Base-by-base conservation (phyloP, 2,888 invertebrate species). In the Agonum fuliginosum region DNA sequence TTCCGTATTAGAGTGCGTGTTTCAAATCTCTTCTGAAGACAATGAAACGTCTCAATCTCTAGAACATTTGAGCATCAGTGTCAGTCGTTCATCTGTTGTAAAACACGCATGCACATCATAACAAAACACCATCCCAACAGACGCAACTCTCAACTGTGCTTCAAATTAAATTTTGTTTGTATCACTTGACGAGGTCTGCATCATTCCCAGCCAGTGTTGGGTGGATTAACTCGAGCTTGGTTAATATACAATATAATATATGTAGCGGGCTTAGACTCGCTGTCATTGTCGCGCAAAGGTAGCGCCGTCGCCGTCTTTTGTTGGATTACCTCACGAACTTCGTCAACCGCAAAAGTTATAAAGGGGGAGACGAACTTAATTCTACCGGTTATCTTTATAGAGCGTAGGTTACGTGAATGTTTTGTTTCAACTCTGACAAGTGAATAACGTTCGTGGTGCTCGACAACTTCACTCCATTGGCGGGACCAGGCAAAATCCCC, bases 381-480 rank as follows among this genome's bases (percentile, higher is more conserved):
- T 54, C 77, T 17, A 37, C 27, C 58, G 77, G 77, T 77, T 77
- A 77, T 77, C 77, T 77, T 77, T 77, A 70, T 77, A 77, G 58
- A 54, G 37, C 22, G 19, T 14, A 19, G 34, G 24, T 17, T 62
- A 12, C 67, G 51, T 48, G 71, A 71, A 51, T 76, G 69, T 69
- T 77, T 77, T 77, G 77, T 77, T 76, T 70, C 77, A 41, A 77
- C 24, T 54, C 69, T 77, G 77, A 77, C 77, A 77, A 77, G 20
- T 75, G 74, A 74, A 74, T 74, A 74, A 74, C 71, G 51, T 17
- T 4, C 17, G 17, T 46, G 30, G 20, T 54, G 24, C 22, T 1
- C 10, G n/a, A 20, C 43, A n/a, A 10, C 3, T 43, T 43, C 43
- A 30, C 3, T n/a, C n/a, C 54, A 24, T 22, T 0, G 24, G 54